Percentiles rank a stretch among this genome's conserved stretches.
Evolutionary conservation across 2,888 invertebrate genomes (phyloP).

Genomic region (Melipona bicolor): DNA sequence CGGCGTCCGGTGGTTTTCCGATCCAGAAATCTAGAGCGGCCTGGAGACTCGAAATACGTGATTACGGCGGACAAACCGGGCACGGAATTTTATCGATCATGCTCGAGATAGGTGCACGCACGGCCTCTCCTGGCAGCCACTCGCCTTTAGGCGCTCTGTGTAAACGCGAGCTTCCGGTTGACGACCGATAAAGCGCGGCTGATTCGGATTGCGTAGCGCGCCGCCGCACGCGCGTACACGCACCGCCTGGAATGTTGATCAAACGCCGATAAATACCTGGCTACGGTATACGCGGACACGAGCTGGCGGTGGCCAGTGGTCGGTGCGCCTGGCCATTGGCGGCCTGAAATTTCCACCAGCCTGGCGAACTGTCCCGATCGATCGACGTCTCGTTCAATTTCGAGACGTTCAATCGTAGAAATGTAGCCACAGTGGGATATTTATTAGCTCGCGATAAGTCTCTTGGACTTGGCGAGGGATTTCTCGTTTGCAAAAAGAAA

Average conservation of each 20-base stretch:
- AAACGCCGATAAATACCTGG: conserved; percentile 71
- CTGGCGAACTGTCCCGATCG: conserved; percentile 16
- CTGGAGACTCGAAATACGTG: conserved; percentile 42
- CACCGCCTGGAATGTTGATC: conserved; percentile 75
- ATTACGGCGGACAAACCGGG: conserved; percentile 35
- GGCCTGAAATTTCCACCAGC: conserved; percentile 28
- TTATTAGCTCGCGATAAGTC: conserved; percentile 3
- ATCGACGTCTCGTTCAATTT: conserved; percentile 40
- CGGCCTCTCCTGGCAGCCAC: conserved; percentile 37
- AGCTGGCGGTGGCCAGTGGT: conserved; percentile 4
- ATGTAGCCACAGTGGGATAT: neutral
- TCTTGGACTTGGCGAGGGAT: neutral
- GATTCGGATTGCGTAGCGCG: conserved; percentile 72
- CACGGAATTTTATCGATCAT: conserved; percentile 74
- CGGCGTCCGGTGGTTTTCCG: neutral
- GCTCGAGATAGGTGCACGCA: conserved; percentile 40
- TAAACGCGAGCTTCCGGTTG: conserved; percentile 74
- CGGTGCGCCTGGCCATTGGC: neutral
- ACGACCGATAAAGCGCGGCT: conserved; percentile 72
- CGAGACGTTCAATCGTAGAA: neutral
- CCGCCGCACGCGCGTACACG: conserved; percentile 68
- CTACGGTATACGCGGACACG: conserved; percentile 41
- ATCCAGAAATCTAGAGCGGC: conserved; percentile 32
- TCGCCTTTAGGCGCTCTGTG: conserved; percentile 58
- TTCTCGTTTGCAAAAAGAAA: neutral